These are phyloP conservation scores for Acanthoscelides obtectus DNA, from an alignment of 2,888 invertebrate genomes.

Conservation along the genomic window DNA sequence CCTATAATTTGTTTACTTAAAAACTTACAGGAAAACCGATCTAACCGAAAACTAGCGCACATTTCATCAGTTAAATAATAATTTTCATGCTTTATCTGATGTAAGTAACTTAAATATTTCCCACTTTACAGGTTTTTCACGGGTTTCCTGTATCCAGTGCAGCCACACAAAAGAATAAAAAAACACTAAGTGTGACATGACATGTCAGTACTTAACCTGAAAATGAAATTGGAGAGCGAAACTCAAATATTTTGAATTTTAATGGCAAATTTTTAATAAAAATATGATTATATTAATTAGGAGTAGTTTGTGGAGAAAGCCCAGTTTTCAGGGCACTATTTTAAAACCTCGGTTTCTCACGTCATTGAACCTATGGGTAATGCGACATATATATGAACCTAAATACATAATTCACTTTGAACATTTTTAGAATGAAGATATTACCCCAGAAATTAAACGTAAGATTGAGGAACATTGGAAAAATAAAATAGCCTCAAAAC, in stretches of 20 bases:
- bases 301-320: not conserved
- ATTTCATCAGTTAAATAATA: no score
- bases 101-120: no score
- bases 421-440: slow-evolving; percentile 50
- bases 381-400: slow-evolving; percentile 1
- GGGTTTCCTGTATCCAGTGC: no score
- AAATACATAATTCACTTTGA: not conserved
- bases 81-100: no score
- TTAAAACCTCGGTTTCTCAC: slow-evolving; percentile 9
- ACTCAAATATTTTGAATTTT: not conserved
- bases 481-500: slow-evolving; percentile 42
- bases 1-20: no score
- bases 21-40: no score
- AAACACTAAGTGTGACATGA: no score
- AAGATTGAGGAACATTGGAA: slow-evolving; percentile 72
- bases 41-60: no score
- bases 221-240: not conserved
- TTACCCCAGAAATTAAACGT: slow-evolving; percentile 59
- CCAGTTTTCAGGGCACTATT: not conserved
- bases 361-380: slow-evolving; percentile 29
- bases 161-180: no score
- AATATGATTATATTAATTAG: not conserved
- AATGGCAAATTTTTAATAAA: no score
- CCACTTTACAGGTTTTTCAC: no score
- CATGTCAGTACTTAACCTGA: not conserved